Evolutionary conservation across 2,888 invertebrate genomes (phyloP), one percentile per base, ranked within the genome.

Genomic region (Petrolisthes cinctipes): DNA sequence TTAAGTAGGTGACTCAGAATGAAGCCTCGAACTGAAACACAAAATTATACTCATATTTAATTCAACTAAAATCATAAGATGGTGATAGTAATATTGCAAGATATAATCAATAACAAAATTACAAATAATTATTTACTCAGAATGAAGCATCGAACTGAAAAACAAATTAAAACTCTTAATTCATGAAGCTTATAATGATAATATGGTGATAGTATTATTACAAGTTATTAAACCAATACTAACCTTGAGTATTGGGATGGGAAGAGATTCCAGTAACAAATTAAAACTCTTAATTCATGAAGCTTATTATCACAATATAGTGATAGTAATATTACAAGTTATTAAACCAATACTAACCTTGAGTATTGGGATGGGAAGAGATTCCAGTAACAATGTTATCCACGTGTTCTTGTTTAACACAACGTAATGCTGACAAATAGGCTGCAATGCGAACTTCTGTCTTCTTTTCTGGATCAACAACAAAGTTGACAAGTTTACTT

Each of bases 1-100:
- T 89, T 86, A 7, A 78, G 14, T 61, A 90, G 83, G 57, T 90
- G 87, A 37, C 89, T 86, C 53, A 90, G 86, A 56, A 90, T 87
- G 53, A 87, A 90, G 9, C 88, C 86, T 61, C 87, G 89, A 68
- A 87, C 90, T 90, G 89, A 20, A 90, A 71, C 1, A 20, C 9
- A 14, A 9, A 61, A 61, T 61, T 4, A 61, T 61, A 61, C 17
- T 14, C 17, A 17, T 17, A 14, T 61, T 14, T 61, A 14, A 61
- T 61, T 14, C 2, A 9, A 17, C 66, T 61, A 17, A 9, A 61
- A 14, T 61, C 3, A 61, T 14, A 61, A 61, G 4, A 14, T 17
- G 4, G 4, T 2, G 37, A 37, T 1, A 37, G 37, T n/a, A 37
- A 37, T 1, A 37, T 37, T 37, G 37, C 37, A 37, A 37, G 37